Percentiles rank a stretch among this genome's conserved stretches.
Conservation (phyloP, 2,113 vertebrate genomes). For the Sceloporus undulatus region DNA sequence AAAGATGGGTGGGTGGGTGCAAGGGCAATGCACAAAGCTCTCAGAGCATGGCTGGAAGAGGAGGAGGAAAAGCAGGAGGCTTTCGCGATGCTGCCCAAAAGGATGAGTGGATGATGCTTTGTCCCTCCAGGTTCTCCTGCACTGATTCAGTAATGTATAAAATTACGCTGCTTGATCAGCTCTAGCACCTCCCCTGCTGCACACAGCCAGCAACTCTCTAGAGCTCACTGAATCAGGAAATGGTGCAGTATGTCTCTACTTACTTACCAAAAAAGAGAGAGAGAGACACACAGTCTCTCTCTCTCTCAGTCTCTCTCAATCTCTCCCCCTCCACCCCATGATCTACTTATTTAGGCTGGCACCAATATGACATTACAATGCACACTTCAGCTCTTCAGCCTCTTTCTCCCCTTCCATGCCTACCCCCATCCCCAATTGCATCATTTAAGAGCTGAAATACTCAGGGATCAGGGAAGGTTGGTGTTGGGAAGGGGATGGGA, state of each 20-base stretch:
- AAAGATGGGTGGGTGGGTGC: slow-evolving; percentile 54
- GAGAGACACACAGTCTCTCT: slow-evolving; percentile 28
- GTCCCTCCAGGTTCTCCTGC: slow-evolving; percentile 77
- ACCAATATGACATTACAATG: slow-evolving; percentile 59
- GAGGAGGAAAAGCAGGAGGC: slow-evolving; percentile 69
- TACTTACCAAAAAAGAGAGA: slow-evolving; percentile 59
- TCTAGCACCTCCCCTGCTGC: slow-evolving; percentile 76
- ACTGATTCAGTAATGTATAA: slow-evolving; percentile 81
- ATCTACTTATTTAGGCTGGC: slow-evolving; percentile 63
- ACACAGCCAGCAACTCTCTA: slow-evolving; percentile 74
- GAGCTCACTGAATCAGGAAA: slow-evolving; percentile 81
- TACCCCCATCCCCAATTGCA: too few species aligned
- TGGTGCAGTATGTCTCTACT: slow-evolving; percentile 84
- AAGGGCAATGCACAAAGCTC: slow-evolving; percentile 66
- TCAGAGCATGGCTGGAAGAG: slow-evolving; percentile 85
- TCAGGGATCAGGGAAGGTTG: neutral
- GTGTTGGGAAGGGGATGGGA: neutral
- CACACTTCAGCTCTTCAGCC: neutral
- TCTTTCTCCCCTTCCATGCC: too few species aligned
- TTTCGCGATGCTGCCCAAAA: slow-evolving; percentile 83
- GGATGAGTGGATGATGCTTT: slow-evolving; percentile 74
- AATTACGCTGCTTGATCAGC: slow-evolving; percentile 78
- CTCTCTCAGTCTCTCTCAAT: neutral
- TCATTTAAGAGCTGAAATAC: too few species aligned
- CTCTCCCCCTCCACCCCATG: slow-evolving; percentile 49